Conservation (phyloP, 2,797 vertebrate species). For the Darevskia nairensis region DNA sequence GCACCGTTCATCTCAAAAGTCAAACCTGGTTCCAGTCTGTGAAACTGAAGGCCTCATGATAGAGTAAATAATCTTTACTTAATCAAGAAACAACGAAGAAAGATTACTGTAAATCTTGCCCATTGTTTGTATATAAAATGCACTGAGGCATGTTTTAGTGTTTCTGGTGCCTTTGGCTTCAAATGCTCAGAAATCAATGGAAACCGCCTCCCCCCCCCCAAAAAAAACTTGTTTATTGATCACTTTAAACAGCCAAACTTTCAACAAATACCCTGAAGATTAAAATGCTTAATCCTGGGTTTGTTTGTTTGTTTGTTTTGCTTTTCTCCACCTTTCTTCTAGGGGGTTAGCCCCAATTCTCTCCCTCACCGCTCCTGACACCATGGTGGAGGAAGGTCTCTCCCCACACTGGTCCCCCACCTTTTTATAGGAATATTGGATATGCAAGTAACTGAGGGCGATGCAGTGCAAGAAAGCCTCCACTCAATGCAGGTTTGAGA, state of each 20-base stretch:
- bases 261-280: not conserved
- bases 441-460: too few species aligned
- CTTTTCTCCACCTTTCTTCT: too few species aligned
- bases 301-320: too few species aligned
- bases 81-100: constrained; percentile 42
- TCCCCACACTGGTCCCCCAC: too few species aligned
- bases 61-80: constrained; percentile 18
- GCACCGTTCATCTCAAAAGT: constrained; percentile 83
- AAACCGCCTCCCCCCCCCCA: not conserved
- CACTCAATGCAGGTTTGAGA: too few species aligned
- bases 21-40: constrained; percentile 96
- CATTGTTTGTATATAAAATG: constrained; percentile 6
- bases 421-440: too few species aligned
- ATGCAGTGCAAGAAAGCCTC: too few species aligned
- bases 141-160: constrained; percentile 28
- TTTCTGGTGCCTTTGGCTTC: not conserved
- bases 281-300: not conserved
- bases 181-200: not conserved
- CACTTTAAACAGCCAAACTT: not conserved
- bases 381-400: too few species aligned
- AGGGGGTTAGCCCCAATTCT: too few species aligned
- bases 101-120: constrained; percentile 28
- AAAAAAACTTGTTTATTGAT: not conserved
- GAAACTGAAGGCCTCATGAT: constrained; percentile 77
- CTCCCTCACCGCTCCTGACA: too few species aligned